These are phyloP conservation scores for Palythoa grandiflora DNA, from an alignment of 92 coral and sea anemone species.

Conservation along the genomic window DNA sequence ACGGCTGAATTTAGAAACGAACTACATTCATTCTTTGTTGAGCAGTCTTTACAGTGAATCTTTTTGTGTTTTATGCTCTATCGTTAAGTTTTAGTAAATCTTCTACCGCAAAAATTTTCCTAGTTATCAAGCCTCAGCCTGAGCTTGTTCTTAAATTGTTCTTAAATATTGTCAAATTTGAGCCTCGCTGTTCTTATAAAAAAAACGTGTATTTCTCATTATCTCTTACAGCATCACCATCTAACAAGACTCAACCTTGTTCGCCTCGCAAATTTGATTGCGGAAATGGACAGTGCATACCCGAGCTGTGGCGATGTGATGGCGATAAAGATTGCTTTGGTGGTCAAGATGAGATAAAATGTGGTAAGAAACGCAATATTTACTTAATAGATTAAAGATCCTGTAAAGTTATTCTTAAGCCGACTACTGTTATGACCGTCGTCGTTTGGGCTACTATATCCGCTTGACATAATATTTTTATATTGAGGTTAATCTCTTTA, in stretches of 20 bases:
- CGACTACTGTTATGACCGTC: background rate
- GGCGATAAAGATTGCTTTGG: conserved; percentile 43
- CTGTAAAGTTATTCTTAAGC: background rate
- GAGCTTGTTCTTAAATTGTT: too few relatives aligned
- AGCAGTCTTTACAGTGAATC: too few relatives aligned
- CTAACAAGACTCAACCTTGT: conserved; percentile 17
- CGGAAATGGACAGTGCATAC: conserved; percentile 49
- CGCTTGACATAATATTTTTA: too few relatives aligned
- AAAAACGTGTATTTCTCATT: background rate
- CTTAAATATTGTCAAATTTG: too few relatives aligned
- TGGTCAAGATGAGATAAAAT: conserved; percentile 31
- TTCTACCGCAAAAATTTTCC: too few relatives aligned
- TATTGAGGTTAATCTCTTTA: background rate
- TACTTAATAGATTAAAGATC: background rate
- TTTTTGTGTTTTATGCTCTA: too few relatives aligned
- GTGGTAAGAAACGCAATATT: conserved; percentile 27
- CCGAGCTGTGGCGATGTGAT: conserved; percentile 36
- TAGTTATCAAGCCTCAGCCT: too few relatives aligned
- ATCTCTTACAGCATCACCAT: background rate
- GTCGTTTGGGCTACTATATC: background rate
- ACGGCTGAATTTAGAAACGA: too few relatives aligned
- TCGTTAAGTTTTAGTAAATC: too few relatives aligned
- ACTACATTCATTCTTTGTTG: too few relatives aligned
- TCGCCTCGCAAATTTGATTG: conserved; percentile 26
- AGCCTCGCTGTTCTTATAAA: too few relatives aligned